Percentiles rank a stretch among this genome's conserved stretches.
phyloP scores from a whole-genome alignment of 2,113 vertebrate genomes.

The Neogobius melanostomus region DNA sequence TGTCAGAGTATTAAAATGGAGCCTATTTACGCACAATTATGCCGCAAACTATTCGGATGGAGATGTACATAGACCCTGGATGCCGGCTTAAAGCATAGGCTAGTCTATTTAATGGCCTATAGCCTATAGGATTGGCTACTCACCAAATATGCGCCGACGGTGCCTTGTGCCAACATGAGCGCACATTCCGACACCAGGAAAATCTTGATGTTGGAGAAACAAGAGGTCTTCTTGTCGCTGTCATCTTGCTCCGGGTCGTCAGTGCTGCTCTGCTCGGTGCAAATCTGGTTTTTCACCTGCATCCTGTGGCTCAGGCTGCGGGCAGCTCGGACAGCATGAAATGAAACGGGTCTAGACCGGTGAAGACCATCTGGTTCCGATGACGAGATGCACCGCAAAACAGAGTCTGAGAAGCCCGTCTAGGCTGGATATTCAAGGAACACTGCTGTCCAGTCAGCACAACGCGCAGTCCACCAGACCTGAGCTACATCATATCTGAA shows the following conservation, averaged over 20 bases:
- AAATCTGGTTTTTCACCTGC: conserved; percentile 83
- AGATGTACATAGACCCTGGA: conserved; percentile 27
- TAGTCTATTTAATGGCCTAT: too few relatives aligned
- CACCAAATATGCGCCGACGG: conserved; percentile 94
- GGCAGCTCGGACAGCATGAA: conserved; percentile 52
- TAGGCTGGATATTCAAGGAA: conserved; percentile 23
- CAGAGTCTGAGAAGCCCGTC: conserved; percentile 29
- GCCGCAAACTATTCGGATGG: conserved; percentile 34
- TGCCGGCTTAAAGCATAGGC: conserved; percentile 23
- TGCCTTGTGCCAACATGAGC: conserved; percentile 93
- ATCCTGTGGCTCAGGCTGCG: conserved; percentile 74
- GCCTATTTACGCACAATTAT: conserved; percentile 28
- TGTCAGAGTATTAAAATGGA: conserved; percentile 36
- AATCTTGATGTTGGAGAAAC: conserved; percentile 92
- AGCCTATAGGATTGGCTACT: conserved; percentile 58
- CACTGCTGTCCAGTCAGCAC: conserved; percentile 61
- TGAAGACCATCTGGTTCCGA: conserved; percentile 57
- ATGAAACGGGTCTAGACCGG: conserved; percentile 51
- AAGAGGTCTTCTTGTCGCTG: conserved; percentile 86
- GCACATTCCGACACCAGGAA: conserved; percentile 93
- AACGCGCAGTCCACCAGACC: conserved; percentile 53
- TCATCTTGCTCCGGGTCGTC: conserved; percentile 81
- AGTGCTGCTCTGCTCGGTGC: conserved; percentile 76
- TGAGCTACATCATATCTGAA: conserved; percentile 43
- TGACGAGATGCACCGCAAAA: conserved; percentile 53